Base-by-base conservation (phyloP, 2,797 vertebrate species). In the Schizothorax lantsangensis region DNA sequence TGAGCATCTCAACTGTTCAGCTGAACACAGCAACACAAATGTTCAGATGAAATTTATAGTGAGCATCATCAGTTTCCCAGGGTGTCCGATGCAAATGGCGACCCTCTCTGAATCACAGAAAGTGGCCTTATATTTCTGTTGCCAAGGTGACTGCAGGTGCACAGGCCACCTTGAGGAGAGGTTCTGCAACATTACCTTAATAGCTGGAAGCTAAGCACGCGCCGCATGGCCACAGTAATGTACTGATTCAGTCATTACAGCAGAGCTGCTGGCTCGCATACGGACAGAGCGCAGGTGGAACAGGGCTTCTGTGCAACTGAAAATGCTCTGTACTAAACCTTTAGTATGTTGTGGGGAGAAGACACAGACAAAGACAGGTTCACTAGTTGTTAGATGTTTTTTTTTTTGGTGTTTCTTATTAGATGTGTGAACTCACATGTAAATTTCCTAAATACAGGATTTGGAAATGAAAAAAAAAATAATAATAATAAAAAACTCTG, bases 141-240 rank as follows among this genome's bases (percentile, higher is more conserved):
- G 23, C 84, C 84, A 82, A 83, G 84, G 79, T 85, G 49, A 72
- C 47, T 71, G 71, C 85, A 87, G 85, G 82, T 86, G 88, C 81
- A 30, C 57, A 26, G 49, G 79, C 72, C 83, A 88, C 83, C 79
- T 85, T 85, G 71, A 82, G 49, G 26, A 72, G 80, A 49, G 45
- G 68, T 86, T 88, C 80, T 79, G 74, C 68, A 71, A 86, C 80
- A 85, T 83, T 86, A 73, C 54, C 81, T 86, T 80, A 38, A 69
- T 79, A 54, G 85, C 94, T 75, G 59, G 69, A 81, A 81, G 71
- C 57, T 33, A 74, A 80, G 54, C 77, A 74, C 5, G 8, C 38
- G 15, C 71, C 12, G 7, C 78, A 59, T 11, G 77, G 52, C 82
- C 74, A 40, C 6, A 74, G 69, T 26, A 87, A 75, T 81, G 83